A percentile compares a stretch with the other conserved stretches of the same genome.
Conservation (phyloP, 1,140 invertebrate species). For the Halesus radiatus region DNA sequence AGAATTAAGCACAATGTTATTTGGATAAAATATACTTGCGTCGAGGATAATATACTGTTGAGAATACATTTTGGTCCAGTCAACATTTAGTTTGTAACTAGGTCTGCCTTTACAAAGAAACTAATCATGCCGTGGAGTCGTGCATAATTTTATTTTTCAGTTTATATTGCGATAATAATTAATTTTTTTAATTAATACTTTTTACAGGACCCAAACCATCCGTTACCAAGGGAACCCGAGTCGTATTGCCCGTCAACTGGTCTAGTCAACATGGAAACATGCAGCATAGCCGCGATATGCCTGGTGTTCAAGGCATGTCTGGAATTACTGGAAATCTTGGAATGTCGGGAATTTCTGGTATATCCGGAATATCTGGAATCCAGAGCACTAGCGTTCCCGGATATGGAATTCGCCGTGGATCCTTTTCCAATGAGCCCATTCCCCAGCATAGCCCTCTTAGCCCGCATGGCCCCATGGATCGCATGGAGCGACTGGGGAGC, state of each 20-base stretch:
- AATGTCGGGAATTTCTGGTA: constrained; percentile 60
- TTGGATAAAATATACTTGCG: too few relatives aligned
- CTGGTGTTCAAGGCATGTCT: constrained; percentile 61
- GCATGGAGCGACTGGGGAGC: constrained; percentile 63
- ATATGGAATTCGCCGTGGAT: constrained; percentile 66
- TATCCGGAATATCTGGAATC: constrained; percentile 64
- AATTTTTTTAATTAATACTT: too few relatives aligned
- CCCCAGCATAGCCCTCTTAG: constrained; percentile 68
- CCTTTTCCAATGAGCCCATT: constrained; percentile 67
- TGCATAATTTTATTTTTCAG: too few relatives aligned
- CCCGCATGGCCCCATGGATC: constrained; percentile 65
- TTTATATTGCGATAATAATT: too few relatives aligned
- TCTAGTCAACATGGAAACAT: constrained; percentile 65
- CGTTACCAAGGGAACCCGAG: constrained; percentile 75
- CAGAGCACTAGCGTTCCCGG: constrained; percentile 61
- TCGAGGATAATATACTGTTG: too few relatives aligned
- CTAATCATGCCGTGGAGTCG: too few relatives aligned
- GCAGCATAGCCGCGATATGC: constrained; percentile 66
- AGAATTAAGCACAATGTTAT: too few relatives aligned
- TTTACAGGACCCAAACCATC: constrained; percentile 74
- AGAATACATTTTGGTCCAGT: too few relatives aligned
- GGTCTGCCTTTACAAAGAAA: too few relatives aligned
- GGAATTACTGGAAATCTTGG: constrained; percentile 62
- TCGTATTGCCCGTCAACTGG: constrained; percentile 72
- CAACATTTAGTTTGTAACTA: too few relatives aligned